Percentiles rank a stretch among this genome's conserved stretches.
Conservation (phyloP, 2,888 invertebrate genomes). For the Nomada fucata region DNA sequence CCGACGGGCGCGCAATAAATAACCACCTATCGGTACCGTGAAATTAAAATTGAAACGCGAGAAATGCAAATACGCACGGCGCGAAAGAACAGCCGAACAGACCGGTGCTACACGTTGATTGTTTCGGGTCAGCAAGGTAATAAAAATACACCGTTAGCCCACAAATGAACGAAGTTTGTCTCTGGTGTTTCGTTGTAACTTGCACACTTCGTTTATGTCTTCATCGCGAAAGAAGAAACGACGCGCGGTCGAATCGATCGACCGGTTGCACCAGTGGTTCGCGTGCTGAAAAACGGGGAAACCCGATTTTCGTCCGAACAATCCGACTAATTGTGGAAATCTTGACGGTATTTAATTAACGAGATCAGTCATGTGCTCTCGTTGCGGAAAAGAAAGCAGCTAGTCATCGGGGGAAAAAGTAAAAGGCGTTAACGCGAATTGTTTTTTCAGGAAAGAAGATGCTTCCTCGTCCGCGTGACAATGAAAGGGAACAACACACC, state of each 20-base stretch:
- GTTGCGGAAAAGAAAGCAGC: slow-evolving; percentile 67
- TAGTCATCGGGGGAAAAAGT: slow-evolving; percentile 58
- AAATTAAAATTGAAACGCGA: neutral
- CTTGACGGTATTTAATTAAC: slow-evolving; percentile 23
- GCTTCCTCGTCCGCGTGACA: slow-evolving; percentile 46
- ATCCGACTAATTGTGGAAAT: slow-evolving; percentile 29
- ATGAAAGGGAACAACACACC: slow-evolving; percentile 45
- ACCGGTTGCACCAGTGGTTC: neutral
- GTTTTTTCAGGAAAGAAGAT: slow-evolving; percentile 45
- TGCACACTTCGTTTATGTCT: slow-evolving; percentile 3
- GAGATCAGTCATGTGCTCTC: slow-evolving; percentile 20
- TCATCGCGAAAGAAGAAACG: neutral
- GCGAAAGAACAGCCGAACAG: neutral
- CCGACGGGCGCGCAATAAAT: neutral
- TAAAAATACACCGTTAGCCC: slow-evolving; percentile 66
- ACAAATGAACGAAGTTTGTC: slow-evolving; percentile 30
- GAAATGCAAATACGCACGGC: neutral
- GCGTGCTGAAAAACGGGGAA: neutral
- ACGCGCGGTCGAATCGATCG: neutral
- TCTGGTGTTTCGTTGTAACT: slow-evolving; percentile 10
- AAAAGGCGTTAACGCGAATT: slow-evolving; percentile 55
- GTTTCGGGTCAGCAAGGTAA: slow-evolving; percentile 59
- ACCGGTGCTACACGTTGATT: slow-evolving; percentile 45
- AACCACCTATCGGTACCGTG: neutral
- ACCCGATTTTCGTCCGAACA: neutral